Evolutionary conservation across 2,113 vertebrate genomes (phyloP), one percentile per base, ranked within the genome.

Genomic region (Xyrauchen texanus): DNA sequence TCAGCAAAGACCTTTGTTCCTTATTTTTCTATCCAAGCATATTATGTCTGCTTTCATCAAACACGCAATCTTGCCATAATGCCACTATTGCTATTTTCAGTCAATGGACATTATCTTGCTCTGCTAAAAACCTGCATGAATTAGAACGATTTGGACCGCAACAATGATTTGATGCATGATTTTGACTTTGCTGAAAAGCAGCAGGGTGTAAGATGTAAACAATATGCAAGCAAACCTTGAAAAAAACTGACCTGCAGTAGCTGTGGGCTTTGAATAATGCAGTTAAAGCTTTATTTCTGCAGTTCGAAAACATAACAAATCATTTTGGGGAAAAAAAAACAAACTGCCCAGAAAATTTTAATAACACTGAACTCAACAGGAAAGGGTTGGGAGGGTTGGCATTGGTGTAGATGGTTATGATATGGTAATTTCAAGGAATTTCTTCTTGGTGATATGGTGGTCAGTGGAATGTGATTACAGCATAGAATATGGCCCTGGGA

Each of bases 381-480:
- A 74, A 62, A 8, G 13, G 47, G 49, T 1, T 1, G 21, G 21
- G 21, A 34, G 21, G 21, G 21, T 34, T 34, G 21, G 21, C 21
- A 34, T n/a, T 9, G 44, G 45, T 16, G 51, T 65, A 65, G 47
- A 65, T 65, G 62, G 8, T 65, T 52, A 76, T 65, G 21, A 34
- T 47, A 76, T 65, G 34, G 73, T 76, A 15, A 55, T 76, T 76
- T 55, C 34, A 15, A 44, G 62, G 58, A 46, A 49, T 65, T 81
- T 16, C 70, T 81, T 62, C 52, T 68, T 11, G 0, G 65, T 81
- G 55, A 62, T 81, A 61, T 58, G 75, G 79, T 57, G 68, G 79
- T 42, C n/a, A 3, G 64, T 76, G 66, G 64, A 68, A 67, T 81
- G 65, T 63, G 64, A 81, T 81, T 83, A 75, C 69, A 68, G 13